phyloP scores from a whole-genome alignment of 2,797 vertebrate genomes.

The Syngnathus rostellatus region DNA sequence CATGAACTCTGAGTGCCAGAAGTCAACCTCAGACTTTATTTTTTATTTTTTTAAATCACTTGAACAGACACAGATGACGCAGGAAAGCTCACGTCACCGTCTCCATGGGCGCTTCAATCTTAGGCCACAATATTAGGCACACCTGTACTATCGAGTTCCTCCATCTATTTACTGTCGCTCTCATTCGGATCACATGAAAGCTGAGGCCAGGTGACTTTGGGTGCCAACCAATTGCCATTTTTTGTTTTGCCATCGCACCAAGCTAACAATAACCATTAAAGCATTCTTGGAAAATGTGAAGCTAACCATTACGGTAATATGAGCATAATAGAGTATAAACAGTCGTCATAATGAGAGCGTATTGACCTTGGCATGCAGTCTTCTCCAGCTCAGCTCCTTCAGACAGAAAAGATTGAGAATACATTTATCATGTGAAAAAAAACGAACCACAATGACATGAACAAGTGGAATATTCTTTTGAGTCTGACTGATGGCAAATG shows the following conservation, averaged over 20 bases:
- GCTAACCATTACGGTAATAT: not conserved
- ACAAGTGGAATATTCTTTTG: conserved; percentile 4
- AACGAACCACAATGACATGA: conserved; percentile 10
- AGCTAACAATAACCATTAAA: not conserved
- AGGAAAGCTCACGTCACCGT: not conserved
- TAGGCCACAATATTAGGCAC: not conserved
- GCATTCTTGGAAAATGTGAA: not conserved
- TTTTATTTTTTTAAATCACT: not conserved
- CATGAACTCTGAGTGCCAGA: conserved; percentile 36
- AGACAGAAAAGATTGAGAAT: conserved; percentile 44
- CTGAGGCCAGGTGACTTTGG: not conserved
- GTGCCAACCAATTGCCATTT: not conserved
- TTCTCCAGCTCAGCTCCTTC: conserved; percentile 33
- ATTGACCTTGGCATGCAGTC: conserved; percentile 51
- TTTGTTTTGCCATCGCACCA: not conserved
- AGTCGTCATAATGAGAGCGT: conserved; percentile 6
- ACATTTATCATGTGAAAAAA: conserved; percentile 30
- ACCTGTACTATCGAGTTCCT: not conserved
- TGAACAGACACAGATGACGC: not conserved
- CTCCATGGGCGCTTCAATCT: not conserved
- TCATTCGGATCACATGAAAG: not conserved
- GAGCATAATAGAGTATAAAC: not conserved
- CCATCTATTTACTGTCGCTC: not conserved
- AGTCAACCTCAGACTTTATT: conserved; percentile 24
- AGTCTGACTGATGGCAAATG: not conserved